phyloP scores from a whole-genome alignment of 2,113 vertebrate species.

The Danionella cerebrum region DNA sequence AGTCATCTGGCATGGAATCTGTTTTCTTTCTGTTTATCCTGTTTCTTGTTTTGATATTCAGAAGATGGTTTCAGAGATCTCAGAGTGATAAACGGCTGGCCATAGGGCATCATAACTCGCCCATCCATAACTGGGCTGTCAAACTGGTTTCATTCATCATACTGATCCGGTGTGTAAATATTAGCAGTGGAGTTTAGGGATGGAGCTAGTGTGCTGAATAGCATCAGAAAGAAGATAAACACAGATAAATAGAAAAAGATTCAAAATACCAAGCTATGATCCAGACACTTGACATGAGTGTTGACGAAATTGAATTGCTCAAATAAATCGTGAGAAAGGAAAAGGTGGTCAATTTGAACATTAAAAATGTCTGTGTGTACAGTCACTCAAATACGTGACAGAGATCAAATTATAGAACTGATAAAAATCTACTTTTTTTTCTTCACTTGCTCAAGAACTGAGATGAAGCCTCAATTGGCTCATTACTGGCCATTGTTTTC shows the following conservation, averaged over 20 bases:
- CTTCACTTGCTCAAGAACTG: too few species aligned
- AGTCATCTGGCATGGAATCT: neutral
- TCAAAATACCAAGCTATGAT: too few species aligned
- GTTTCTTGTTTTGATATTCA: conserved; percentile 26
- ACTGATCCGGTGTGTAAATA: conserved; percentile 27
- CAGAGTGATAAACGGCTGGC: conserved; percentile 36
- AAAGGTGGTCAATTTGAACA: too few species aligned
- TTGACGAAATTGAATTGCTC: too few species aligned
- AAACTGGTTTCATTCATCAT: conserved; percentile 30
- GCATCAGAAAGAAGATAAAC: neutral
- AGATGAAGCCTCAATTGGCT: too few species aligned
- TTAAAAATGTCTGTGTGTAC: too few species aligned
- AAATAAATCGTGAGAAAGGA: too few species aligned
- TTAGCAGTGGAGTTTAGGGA: conserved; percentile 19
- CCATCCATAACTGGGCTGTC: conserved; percentile 32
- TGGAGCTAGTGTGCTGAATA: neutral
- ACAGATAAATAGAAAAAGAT: neutral
- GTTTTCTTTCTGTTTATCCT: conserved; percentile 23
- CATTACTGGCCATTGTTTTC: too few species aligned
- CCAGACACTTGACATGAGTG: too few species aligned
- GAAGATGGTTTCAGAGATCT: neutral
- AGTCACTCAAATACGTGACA: too few species aligned
- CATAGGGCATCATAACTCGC: conserved; percentile 12
- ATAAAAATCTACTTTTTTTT: too few species aligned
- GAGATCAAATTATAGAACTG: too few species aligned